Conservation (phyloP, 1,140 invertebrate genomes). For the Melanaphis sacchari region DNA sequence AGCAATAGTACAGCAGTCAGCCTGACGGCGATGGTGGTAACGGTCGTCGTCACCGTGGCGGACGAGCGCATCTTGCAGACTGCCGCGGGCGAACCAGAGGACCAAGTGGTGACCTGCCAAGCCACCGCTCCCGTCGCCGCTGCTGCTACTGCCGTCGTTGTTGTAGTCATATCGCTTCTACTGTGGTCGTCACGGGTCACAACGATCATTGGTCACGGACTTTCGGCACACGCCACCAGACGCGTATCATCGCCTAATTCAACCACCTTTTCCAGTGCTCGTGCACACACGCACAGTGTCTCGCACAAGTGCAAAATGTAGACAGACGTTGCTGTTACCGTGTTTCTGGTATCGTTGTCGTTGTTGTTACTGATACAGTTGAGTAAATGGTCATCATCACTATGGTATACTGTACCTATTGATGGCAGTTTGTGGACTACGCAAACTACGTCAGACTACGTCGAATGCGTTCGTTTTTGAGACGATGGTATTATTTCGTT, state of each 20-base stretch:
- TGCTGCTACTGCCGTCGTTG: not conserved
- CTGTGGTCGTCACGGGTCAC: conserved; percentile 28
- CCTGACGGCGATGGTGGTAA: not conserved
- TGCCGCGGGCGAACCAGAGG: not conserved
- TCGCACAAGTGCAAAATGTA: not conserved
- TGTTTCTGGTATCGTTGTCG: not conserved
- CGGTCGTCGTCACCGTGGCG: not conserved
- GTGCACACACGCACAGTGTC: too few species aligned
- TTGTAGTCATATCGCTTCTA: not conserved
- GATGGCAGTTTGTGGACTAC: not conserved
- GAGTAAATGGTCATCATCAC: not conserved
- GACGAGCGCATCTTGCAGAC: conserved; percentile 49
- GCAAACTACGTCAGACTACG: too few species aligned
- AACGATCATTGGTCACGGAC: not conserved
- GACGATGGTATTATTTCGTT: not conserved
- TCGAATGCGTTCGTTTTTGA: not conserved
- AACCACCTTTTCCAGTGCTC: not conserved
- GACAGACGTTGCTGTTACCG: not conserved
- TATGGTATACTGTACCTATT: not conserved
- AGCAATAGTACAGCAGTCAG: not conserved
- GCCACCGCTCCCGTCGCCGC: not conserved
- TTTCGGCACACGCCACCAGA: not conserved
- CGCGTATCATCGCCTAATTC: not conserved
- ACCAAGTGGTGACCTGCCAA: not conserved
- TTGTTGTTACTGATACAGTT: not conserved